Evolutionary conservation across 2,888 invertebrate genomes (phyloP).

Genomic region (Anagyrus pseudococci): DNA sequence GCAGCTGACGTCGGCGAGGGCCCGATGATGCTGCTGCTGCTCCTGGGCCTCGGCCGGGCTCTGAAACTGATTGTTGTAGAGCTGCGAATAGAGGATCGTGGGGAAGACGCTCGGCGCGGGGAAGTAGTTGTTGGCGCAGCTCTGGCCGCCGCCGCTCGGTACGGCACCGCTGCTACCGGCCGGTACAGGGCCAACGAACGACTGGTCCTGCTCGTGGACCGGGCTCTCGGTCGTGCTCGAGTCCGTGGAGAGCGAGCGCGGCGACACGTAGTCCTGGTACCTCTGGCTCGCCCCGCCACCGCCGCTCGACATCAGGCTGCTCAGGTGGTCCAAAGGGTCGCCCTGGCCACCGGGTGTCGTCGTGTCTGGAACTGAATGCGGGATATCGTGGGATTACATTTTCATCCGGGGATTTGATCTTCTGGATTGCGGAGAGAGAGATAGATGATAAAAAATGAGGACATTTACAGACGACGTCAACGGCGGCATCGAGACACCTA

Average conservation of each 20-base stretch:
- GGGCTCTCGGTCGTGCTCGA: slow-evolving; percentile 85
- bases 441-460: background rate
- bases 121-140: slow-evolving; percentile 67
- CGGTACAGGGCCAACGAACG: slow-evolving; percentile 50
- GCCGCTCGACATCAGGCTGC: slow-evolving; percentile 55
- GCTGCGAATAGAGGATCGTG: slow-evolving; percentile 82
- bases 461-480: background rate
- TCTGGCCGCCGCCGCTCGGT: slow-evolving; percentile 7
- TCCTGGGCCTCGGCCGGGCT: slow-evolving; percentile 52
- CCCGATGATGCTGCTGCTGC: slow-evolving; percentile 33
- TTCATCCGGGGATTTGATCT: background rate
- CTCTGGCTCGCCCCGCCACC: slow-evolving; percentile 53
- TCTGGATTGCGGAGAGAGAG: slow-evolving; percentile 1
- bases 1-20: slow-evolving; percentile 51
- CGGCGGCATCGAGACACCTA: slow-evolving; percentile 43
- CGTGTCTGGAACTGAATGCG: slow-evolving; percentile 76
- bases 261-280: slow-evolving; percentile 63
- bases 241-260: slow-evolving; percentile 81
- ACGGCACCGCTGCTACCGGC: too few species aligned
- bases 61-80: slow-evolving; percentile 70
- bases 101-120: slow-evolving; percentile 75
- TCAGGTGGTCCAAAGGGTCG: slow-evolving; percentile 58
- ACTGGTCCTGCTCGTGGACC: slow-evolving; percentile 77
- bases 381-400: background rate
- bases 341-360: slow-evolving; percentile 65